A percentile compares a stretch with the other conserved stretches of the same genome.
phyloP scores from a whole-genome alignment of 2,113 vertebrate genomes.

The Cyphomyrus discorhynchus region DNA sequence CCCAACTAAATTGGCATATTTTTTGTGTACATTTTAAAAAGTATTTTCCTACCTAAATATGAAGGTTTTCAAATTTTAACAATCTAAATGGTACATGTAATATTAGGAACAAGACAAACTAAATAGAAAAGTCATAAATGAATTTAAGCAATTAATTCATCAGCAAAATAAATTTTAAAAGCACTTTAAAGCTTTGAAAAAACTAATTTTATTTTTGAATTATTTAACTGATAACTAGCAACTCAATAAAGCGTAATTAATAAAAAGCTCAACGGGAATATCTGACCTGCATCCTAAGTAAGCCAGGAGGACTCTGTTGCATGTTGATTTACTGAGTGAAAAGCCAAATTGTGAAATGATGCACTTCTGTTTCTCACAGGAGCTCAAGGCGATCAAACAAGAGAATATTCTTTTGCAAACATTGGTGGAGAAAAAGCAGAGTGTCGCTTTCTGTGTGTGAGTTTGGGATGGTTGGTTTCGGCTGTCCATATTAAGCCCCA shows the following conservation, averaged over 20 bases:
- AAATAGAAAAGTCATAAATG: not conserved
- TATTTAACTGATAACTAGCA: not conserved
- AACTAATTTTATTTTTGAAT: not conserved
- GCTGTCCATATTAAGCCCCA: not conserved
- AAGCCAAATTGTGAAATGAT: not conserved
- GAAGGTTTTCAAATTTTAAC: not conserved
- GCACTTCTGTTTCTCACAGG: conserved; percentile 28
- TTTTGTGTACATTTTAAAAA: not conserved
- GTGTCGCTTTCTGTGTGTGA: conserved; percentile 54
- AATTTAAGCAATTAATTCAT: not conserved
- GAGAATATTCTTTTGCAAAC: conserved; percentile 49
- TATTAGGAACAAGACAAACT: not conserved
- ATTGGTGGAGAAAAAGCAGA: conserved; percentile 39
- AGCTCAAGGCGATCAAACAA: conserved; percentile 43
- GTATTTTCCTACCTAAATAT: not conserved
- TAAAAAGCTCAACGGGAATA: not conserved
- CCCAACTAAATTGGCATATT: not conserved
- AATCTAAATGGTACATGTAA: not conserved
- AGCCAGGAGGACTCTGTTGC: not conserved
- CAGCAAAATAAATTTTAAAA: not conserved
- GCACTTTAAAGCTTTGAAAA: not conserved
- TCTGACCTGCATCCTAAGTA: not conserved
- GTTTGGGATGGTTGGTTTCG: conserved; percentile 11
- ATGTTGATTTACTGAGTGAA: not conserved
- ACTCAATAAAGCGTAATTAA: not conserved